These are phyloP conservation scores for Macaria liturata DNA, from an alignment of 2,888 invertebrate genomes.

Conservation along the genomic window DNA sequence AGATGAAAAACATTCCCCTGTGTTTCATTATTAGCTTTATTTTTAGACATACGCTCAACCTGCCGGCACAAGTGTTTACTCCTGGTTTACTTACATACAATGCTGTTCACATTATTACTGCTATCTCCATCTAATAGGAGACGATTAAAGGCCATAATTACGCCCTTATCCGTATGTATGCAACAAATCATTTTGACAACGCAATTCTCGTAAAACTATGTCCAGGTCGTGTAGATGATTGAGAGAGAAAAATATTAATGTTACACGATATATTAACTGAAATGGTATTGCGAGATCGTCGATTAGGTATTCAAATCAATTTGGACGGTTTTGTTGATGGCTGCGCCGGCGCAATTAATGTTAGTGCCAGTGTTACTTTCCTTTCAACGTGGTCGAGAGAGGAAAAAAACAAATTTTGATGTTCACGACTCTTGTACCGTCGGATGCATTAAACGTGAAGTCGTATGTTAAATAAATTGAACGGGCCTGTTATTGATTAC, in stretches of 20 bases:
- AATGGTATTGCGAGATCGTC: conserved; percentile 62
- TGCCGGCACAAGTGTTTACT: conserved; percentile 77
- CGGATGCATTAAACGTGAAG: conserved; percentile 67
- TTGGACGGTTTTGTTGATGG: conserved; percentile 62
- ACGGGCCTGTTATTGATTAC: conserved; percentile 60
- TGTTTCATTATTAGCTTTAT: conserved; percentile 80
- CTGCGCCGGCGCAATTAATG: conserved; percentile 67
- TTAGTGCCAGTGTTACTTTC: conserved; percentile 64
- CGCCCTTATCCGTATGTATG: conserved; percentile 34
- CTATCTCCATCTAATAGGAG: conserved; percentile 31
- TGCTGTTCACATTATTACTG: conserved; percentile 66
- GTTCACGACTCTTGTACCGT: conserved; percentile 65
- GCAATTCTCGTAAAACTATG: conserved; percentile 56
- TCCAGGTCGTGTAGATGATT: conserved; percentile 55
- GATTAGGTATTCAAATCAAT: conserved; percentile 73
- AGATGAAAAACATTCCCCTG: conserved; percentile 83
- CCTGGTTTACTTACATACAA: conserved; percentile 71
- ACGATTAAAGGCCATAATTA: conserved; percentile 33
- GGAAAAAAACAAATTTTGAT: conserved; percentile 64
- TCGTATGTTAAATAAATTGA: conserved; percentile 66
- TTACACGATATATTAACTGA: conserved; percentile 64
- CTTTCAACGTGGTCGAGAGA: conserved; percentile 45
- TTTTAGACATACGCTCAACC: conserved; percentile 77
- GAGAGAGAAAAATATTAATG: conserved; percentile 53
- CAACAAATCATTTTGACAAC: conserved; percentile 62